Percentiles rank a stretch among this genome's conserved stretches.
These are phyloP conservation scores for Periplaneta americana DNA, from an alignment of 1,140 invertebrate species.

Conservation along the genomic window DNA sequence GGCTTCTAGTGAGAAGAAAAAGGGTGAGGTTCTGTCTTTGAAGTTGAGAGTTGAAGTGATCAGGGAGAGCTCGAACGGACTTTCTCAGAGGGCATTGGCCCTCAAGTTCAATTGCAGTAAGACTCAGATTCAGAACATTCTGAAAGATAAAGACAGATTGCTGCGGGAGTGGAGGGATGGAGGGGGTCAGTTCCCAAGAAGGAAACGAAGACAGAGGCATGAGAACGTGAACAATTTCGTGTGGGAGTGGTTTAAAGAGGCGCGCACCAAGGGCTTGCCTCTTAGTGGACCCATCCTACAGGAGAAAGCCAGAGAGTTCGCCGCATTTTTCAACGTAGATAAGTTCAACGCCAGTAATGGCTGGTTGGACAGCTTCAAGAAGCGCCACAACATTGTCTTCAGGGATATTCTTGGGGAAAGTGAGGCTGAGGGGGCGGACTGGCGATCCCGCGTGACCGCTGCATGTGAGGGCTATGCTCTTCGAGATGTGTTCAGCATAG, in stretches of 20 bases:
- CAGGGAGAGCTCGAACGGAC: neutral
- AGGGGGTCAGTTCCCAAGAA: neutral
- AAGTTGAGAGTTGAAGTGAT: neutral
- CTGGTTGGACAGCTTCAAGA: neutral
- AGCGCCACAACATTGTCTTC: neutral
- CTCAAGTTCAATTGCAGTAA: neutral
- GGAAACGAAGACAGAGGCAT: neutral
- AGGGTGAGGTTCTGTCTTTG: neutral
- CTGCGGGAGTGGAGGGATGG: neutral
- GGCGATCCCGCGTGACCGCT: neutral
- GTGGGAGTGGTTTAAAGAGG: neutral
- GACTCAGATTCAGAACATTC: neutral
- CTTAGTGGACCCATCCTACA: neutral
- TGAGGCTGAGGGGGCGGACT: neutral
- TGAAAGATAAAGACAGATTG: neutral
- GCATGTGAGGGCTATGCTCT: neutral
- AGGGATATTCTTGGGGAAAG: neutral
- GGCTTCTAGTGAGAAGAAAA: neutral
- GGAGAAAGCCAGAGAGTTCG: neutral
- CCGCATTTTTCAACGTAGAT: neutral
- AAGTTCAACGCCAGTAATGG: neutral
- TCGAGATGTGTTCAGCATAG: neutral
- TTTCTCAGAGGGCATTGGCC: neutral
- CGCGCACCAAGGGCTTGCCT: neutral
- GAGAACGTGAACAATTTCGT: neutral